Base-by-base conservation (phyloP, 2,888 invertebrate species). In the Chymomyza amoena region DNA sequence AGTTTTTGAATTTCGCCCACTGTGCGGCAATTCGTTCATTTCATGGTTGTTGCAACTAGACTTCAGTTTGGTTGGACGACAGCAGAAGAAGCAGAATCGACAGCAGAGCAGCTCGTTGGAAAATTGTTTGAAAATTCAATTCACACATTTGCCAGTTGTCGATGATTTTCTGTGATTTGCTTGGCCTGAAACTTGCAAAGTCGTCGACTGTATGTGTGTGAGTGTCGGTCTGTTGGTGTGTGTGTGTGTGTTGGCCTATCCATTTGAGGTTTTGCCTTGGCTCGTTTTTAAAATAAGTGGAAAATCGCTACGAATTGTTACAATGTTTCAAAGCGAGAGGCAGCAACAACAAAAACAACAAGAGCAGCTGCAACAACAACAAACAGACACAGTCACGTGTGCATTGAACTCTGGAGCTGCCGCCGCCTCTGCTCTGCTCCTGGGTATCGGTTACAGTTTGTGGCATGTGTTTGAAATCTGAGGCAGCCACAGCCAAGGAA, bases 121-220 rank as follows among this genome's bases (percentile, higher is more conserved):
- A 77, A 88, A 87, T 88, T 85, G 88, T 89, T 89, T 89, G 82
- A 88, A 88, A 89, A 89, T 89, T 89, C 88, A 89, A 90, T 89
- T 85, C 88, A 89, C 88, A 89, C 90, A 89, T 89, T 89, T 87
- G 88, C 72, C 82, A 82, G 81, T 84, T 87, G 88, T 87, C 90
- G 88, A 83, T 89, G 88, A 84, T 84, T 87, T 83, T 77, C 89
- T 73, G 88, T 85, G 88, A 88, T 88, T 89, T 88, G 77, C 77
- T 77, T 32, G 64, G 68, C 52, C 20, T 62, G 68, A 62, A 75
- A 73, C 69, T 69, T 80, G 78, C 74, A 74, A 72, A 64, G 75
- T 84, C 85, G 75, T 84, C 85, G 80, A 75, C 76, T 72, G 60
- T 1, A 1, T 45, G 39, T 45, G 13, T 32, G 32, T 6, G n/a